A percentile compares a stretch with the other conserved stretches of the same genome.
phyloP scores from a whole-genome alignment of 2,888 invertebrate species.

The Callinectes sapidus region DNA sequence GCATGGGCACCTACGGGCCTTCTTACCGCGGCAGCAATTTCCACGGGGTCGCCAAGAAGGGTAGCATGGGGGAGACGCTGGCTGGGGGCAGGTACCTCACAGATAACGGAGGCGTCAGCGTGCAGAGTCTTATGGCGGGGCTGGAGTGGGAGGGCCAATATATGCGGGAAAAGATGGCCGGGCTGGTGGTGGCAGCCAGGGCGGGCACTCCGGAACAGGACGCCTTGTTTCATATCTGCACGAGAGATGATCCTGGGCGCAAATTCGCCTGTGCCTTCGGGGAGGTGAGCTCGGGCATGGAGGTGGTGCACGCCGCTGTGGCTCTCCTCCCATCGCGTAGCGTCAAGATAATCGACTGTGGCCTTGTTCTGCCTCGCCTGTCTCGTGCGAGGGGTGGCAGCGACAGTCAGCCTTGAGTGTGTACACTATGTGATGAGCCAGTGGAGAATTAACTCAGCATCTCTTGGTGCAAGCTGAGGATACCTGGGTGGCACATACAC shows the following conservation, averaged over 20 bases:
- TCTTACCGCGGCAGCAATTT: conserved; percentile 69
- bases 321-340: neutral
- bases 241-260: conserved; percentile 15
- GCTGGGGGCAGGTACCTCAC: conserved; percentile 65
- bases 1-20: conserved; percentile 66
- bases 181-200: conserved; percentile 52
- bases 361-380: neutral
- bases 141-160: conserved; percentile 53
- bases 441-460: neutral
- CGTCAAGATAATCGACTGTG: conserved; percentile 18
- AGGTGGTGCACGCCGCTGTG: conserved; percentile 43
- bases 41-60: conserved; percentile 65
- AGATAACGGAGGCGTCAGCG: conserved; percentile 22
- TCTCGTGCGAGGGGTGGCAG: neutral
- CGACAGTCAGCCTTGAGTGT: neutral
- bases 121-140: conserved; percentile 38
- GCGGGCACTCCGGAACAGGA: conserved; percentile 30
- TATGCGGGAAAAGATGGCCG: conserved; percentile 41
- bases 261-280: conserved; percentile 56
- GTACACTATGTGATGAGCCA: neutral
- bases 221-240: conserved; percentile 60
- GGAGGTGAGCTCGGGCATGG: conserved; percentile 46
- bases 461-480: neutral
- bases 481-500: neutral
- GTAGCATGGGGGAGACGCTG: conserved; percentile 62